Conservation (phyloP, 1,140 invertebrate species). For the Drosophila insularis region DNA sequence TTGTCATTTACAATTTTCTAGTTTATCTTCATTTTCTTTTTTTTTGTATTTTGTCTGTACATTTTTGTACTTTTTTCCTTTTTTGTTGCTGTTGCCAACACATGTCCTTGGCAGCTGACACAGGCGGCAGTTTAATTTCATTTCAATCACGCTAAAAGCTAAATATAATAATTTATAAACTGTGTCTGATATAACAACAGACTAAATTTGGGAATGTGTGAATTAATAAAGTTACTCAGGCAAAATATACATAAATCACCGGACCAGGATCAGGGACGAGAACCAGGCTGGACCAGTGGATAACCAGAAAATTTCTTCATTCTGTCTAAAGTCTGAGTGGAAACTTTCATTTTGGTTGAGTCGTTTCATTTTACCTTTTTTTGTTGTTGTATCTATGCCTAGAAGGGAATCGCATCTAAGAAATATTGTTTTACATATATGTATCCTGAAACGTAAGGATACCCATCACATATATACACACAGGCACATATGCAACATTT, state of each 20-base stretch:
- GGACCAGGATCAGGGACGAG: not conserved
- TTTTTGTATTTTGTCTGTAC: slow-evolving; percentile 14
- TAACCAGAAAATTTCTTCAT: slow-evolving; percentile 1
- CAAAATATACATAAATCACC: slow-evolving; percentile 57
- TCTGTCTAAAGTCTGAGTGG: not conserved
- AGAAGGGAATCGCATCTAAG: not conserved
- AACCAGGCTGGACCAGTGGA: not conserved
- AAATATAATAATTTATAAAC: slow-evolving; percentile 79
- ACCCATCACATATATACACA: not conserved
- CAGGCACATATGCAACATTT: slow-evolving; percentile 45
- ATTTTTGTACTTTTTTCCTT: slow-evolving; percentile 22
- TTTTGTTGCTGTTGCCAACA: slow-evolving; percentile 57
- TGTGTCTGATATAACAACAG: slow-evolving; percentile 49
- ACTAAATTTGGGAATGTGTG: slow-evolving; percentile 43
- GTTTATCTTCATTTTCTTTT: slow-evolving; percentile 64
- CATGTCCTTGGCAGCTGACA: slow-evolving; percentile 73
- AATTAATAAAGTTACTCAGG: slow-evolving; percentile 61
- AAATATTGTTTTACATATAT: slow-evolving; percentile 22
- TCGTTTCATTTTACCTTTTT: slow-evolving; percentile 12
- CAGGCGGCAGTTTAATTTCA: slow-evolving; percentile 74
- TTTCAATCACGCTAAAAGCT: slow-evolving; percentile 80
- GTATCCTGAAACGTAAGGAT: slow-evolving; percentile 10
- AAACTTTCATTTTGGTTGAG: slow-evolving; percentile 46
- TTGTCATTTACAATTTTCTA: slow-evolving; percentile 46
- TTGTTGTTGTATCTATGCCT: slow-evolving; percentile 2